Base-by-base conservation (phyloP, 2,113 vertebrate species). In the Sapayoa aenigma region DNA sequence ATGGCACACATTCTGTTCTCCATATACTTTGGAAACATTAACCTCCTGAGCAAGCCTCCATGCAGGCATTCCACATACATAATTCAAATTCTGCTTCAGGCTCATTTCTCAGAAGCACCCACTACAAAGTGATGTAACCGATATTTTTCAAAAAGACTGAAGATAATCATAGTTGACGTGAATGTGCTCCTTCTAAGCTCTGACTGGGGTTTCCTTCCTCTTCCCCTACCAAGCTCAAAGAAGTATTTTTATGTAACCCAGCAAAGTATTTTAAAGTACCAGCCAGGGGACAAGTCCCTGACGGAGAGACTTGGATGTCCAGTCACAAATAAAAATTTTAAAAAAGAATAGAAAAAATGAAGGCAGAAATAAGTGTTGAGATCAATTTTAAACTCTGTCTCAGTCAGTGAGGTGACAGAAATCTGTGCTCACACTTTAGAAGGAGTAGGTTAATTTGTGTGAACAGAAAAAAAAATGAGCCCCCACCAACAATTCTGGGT, bases 51-150 rank as follows among this genome's bases (percentile, higher is more conserved):
- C 75, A 75, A 94, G 71, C 24, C 46, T 65, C 50, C 73, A 42
- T 41, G 42, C 30, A 77, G 56, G 73, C 78, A 77, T 62, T 91
- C 74, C 80, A 92, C 82, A 93, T 90, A 46, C 56, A 93, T 93
- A 93, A 96, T 92, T 85, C 49, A 96, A 89, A 93, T 73, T 91
- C 79, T 92, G 84, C 89, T 90, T 81, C 81, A 92, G 94, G 82
- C 60, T 73, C 56, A 7, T 63, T 88, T 93, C 88, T 81, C 60
- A 60, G 92, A 92, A 91, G 65, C 62, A 84, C 68, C 79, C 90
- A 79, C 65, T 88, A 86, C 71, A 84, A 87, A 91, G 75, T 75
- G 69, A 93, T 85, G 95, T n/a, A 93, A 92, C 25, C 0, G 3
- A 35, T 78, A 78, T 69, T 94, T 93, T 95, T 84, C 47, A 58